A percentile compares a stretch with the other conserved stretches of the same genome.
phyloP scores from a whole-genome alignment of 64 coral and sea anemone genomes.

The Astreopora myriophthalma region DNA sequence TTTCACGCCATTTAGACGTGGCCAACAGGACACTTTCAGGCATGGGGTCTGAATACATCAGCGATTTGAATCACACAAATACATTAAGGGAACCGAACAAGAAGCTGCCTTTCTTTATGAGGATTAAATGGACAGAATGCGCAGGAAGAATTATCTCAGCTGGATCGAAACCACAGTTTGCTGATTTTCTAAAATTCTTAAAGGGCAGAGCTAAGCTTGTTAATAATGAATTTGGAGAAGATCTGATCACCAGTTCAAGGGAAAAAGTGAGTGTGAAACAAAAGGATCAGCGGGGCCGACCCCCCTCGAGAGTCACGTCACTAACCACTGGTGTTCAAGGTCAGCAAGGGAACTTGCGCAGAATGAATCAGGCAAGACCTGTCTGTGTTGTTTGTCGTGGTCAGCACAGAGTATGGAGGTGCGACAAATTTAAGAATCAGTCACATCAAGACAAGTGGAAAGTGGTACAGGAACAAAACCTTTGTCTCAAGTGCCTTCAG shows the following conservation, averaged over 20 bases:
- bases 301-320: not conserved
- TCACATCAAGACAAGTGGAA: conserved; percentile 2
- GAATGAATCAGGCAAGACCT: not conserved
- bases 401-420: conserved; percentile 22
- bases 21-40: conserved; percentile 22
- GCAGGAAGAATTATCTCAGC: not conserved
- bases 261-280: not conserved
- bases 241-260: not conserved
- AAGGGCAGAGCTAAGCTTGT: conserved; percentile 20
- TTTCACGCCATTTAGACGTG: conserved; percentile 33
- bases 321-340: not conserved
- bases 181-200: not conserved
- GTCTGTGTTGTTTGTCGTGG: not conserved
- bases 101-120: conserved; percentile 1
- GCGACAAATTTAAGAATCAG: conserved; percentile 24
- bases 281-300: not conserved
- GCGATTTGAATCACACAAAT: conserved; percentile 3
- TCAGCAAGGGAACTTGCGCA: not conserved
- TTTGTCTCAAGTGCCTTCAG: not conserved
- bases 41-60: conserved; percentile 13
- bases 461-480: not conserved
- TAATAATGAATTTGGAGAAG: conserved; percentile 41
- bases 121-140: not conserved
- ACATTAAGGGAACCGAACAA: conserved; percentile 6
- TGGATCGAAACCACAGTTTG: not conserved